phyloP scores from a whole-genome alignment of 1,140 invertebrate genomes.

The Drosophila bipectinata region DNA sequence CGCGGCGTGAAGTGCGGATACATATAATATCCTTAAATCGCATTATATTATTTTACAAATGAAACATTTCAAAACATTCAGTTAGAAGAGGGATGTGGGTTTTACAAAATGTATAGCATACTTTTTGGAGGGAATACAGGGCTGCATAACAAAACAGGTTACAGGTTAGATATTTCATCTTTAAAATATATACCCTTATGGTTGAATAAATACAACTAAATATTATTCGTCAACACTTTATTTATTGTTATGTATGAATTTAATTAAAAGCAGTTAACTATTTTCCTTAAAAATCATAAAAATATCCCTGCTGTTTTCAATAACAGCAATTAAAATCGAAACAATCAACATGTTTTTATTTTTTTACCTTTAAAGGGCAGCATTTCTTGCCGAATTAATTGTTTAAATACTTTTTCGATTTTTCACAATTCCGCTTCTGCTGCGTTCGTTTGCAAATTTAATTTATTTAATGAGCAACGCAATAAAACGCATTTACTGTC shows the following conservation, averaged over 20 bases:
- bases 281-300: background rate
- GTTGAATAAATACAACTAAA: too few relatives aligned
- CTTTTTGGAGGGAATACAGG: slow-evolving; percentile 12
- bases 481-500: slow-evolving; percentile 82
- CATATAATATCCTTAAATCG: slow-evolving; percentile 26
- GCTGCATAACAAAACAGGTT: background rate
- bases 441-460: slow-evolving; percentile 61
- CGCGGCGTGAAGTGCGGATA: slow-evolving; percentile 50
- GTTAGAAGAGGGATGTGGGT: background rate
- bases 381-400: slow-evolving; percentile 30
- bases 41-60: slow-evolving; percentile 38
- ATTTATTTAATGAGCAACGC: slow-evolving; percentile 78
- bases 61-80: slow-evolving; percentile 16
- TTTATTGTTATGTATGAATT: background rate
- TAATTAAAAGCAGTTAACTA: background rate
- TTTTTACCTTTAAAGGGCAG: background rate
- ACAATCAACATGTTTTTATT: slow-evolving; percentile 10
- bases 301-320: background rate
- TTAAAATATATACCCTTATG: too few relatives aligned
- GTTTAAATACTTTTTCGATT: slow-evolving; percentile 52
- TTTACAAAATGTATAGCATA: slow-evolving; percentile 8
- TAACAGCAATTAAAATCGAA: slow-evolving; percentile 3
- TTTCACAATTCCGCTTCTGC: background rate
- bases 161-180: too few relatives aligned
- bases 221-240: too few relatives aligned